A percentile compares a stretch with the other conserved stretches of the same genome.
phyloP scores from a whole-genome alignment of 2,113 vertebrate species.

The Catagonus wagneri region DNA sequence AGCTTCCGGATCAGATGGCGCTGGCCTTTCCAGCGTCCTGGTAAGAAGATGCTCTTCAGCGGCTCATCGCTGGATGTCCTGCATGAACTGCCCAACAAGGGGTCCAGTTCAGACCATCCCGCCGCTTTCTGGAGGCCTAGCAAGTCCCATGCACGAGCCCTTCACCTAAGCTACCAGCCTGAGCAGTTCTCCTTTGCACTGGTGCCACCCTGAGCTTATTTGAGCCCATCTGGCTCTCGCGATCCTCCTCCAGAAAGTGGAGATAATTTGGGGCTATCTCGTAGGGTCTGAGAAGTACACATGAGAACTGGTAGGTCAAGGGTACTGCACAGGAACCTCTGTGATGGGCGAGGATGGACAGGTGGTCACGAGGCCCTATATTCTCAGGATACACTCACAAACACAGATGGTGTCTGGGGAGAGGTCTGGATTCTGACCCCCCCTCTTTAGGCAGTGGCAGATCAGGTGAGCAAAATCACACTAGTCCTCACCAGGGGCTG shows the following conservation, averaged over 20 bases:
- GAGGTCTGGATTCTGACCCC: not conserved
- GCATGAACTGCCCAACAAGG: accelerated
- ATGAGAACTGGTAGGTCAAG: not conserved
- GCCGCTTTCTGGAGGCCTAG: not conserved
- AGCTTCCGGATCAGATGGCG: not conserved
- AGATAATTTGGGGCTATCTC: not conserved
- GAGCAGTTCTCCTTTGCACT: not conserved
- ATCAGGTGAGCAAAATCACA: not conserved
- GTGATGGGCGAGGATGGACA: not conserved
- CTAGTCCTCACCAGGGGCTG: not conserved
- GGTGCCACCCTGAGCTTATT: not conserved
- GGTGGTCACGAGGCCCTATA: not conserved
- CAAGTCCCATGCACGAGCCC: not conserved
- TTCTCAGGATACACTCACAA: not conserved
- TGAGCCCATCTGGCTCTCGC: not conserved
- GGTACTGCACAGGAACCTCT: not conserved
- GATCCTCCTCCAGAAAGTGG: not conserved
- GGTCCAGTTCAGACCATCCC: not conserved
- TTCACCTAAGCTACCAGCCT: not conserved
- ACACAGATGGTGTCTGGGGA: not conserved
- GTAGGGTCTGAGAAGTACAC: not conserved
- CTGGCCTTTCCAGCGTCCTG: not conserved
- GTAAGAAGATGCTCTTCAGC: not conserved
- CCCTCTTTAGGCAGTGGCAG: not conserved
- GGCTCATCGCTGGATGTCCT: not conserved